Conservation (phyloP, 2,113 vertebrate species). For the Pluvialis apricaria region DNA sequence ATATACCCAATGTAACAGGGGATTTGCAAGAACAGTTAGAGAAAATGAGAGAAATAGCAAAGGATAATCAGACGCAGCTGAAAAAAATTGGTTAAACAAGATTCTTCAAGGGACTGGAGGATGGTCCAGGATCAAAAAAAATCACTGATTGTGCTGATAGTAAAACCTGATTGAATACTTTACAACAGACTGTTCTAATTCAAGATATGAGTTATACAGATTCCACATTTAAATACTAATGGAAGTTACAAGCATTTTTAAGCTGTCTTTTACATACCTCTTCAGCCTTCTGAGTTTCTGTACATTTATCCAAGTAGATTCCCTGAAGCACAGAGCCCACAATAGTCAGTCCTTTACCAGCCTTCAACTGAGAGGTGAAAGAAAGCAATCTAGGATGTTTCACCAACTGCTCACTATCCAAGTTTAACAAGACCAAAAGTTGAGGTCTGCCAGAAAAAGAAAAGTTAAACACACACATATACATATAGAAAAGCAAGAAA, state of each 20-base stretch:
- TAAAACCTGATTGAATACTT: neutral
- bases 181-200: neutral
- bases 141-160: neutral
- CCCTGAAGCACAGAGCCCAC: slow-evolving; percentile 91
- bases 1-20: too few species aligned
- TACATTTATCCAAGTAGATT: slow-evolving; percentile 86
- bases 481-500: neutral
- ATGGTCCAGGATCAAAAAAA: too few species aligned
- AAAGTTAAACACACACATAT: neutral
- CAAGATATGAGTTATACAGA: neutral
- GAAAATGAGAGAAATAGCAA: too few species aligned
- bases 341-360: slow-evolving; percentile 94
- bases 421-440: slow-evolving; percentile 87
- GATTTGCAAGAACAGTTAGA: too few species aligned
- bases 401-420: slow-evolving; percentile 83
- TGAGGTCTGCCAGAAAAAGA: slow-evolving; percentile 79
- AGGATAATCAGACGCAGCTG: too few species aligned
- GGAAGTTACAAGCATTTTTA: neutral
- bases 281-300: slow-evolving; percentile 85
- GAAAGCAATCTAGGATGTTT: slow-evolving; percentile 93
- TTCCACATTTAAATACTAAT: neutral
- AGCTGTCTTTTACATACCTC: slow-evolving; percentile 73
- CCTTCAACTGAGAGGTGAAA: slow-evolving; percentile 91
- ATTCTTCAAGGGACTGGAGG: too few species aligned
- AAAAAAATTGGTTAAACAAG: too few species aligned